phyloP scores from a whole-genome alignment of 2,113 vertebrate species.

The Peromyscus polionotus region DNA sequence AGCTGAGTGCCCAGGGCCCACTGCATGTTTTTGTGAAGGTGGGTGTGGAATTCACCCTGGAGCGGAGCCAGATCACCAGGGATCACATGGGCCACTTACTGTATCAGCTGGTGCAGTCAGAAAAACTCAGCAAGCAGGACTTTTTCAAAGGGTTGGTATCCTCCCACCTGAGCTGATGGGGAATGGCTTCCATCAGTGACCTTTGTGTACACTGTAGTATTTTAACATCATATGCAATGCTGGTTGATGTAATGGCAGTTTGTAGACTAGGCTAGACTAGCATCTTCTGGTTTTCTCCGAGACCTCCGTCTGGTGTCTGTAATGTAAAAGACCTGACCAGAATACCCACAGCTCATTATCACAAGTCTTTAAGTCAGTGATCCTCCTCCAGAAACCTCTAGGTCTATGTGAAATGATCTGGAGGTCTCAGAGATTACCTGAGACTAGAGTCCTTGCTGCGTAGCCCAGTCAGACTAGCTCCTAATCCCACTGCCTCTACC shows the following conservation, averaged over 20 bases:
- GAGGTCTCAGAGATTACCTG: not conserved
- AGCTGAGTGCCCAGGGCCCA: conserved; percentile 90
- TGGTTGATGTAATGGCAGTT: conserved; percentile 32
- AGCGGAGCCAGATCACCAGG: conserved; percentile 96
- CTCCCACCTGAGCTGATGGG: not conserved
- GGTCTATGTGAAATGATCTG: not conserved
- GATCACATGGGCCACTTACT: conserved; percentile 97
- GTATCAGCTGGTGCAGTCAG: conserved; percentile 93
- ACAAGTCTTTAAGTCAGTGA: not conserved
- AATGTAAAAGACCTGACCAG: not conserved
- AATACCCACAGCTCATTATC: not conserved
- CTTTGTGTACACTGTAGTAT: not conserved
- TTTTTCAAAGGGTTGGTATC: conserved; percentile 95
- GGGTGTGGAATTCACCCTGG: conserved; percentile 96
- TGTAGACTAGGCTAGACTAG: not conserved
- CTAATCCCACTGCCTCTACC: not conserved
- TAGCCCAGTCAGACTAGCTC: not conserved
- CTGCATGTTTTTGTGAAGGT: conserved; percentile 94
- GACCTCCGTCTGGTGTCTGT: not conserved
- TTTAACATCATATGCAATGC: not conserved
- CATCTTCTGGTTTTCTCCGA: conserved; percentile 1
- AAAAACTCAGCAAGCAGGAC: conserved; percentile 92
- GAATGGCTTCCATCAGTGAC: conserved; percentile 18
- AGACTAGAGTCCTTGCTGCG: not conserved
- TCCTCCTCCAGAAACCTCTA: not conserved